Conservation (phyloP, 1,140 invertebrate genomes). For the Neodiprion virginianus region DNA sequence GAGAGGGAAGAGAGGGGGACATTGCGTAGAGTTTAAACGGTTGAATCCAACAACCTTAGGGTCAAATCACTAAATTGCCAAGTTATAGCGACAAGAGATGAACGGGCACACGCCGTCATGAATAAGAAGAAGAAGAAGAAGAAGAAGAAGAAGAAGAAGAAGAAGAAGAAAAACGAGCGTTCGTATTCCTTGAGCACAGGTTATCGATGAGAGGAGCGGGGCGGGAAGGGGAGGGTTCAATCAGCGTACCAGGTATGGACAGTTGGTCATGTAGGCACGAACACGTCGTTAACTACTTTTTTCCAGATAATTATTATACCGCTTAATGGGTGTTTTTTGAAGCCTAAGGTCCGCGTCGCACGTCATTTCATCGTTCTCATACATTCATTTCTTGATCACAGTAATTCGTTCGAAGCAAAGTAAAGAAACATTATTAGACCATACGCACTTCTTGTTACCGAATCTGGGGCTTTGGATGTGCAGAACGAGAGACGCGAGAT, state of each 20-base stretch:
- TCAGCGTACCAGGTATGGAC: not conserved
- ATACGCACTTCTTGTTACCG: no score
- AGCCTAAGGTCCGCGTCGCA: not conserved
- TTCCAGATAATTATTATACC: no score
- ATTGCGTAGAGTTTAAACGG: slow-evolving; percentile 55
- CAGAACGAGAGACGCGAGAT: no score
- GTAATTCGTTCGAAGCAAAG: no score
- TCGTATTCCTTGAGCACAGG: not conserved
- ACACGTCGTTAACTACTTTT: no score
- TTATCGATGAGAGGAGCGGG: slow-evolving; percentile 15
- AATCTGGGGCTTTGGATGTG: no score
- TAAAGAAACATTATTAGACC: no score
- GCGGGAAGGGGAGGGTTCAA: slow-evolving; percentile 13
- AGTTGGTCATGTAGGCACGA: no score
- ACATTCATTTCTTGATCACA: not conserved
- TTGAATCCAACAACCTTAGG: slow-evolving; percentile 49
- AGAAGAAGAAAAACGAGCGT: not conserved
- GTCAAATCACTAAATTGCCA: slow-evolving; percentile 59
- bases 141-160: no score
- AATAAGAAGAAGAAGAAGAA: no score
- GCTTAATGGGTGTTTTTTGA: no score
- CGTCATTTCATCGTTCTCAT: not conserved
- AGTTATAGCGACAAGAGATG: slow-evolving; percentile 40
- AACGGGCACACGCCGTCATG: no score
- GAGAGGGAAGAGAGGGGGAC: slow-evolving; percentile 50